A percentile compares a stretch with the other conserved stretches of the same genome.
phyloP scores from a whole-genome alignment of 2,797 vertebrate species.

The Streptopelia turtur region DNA sequence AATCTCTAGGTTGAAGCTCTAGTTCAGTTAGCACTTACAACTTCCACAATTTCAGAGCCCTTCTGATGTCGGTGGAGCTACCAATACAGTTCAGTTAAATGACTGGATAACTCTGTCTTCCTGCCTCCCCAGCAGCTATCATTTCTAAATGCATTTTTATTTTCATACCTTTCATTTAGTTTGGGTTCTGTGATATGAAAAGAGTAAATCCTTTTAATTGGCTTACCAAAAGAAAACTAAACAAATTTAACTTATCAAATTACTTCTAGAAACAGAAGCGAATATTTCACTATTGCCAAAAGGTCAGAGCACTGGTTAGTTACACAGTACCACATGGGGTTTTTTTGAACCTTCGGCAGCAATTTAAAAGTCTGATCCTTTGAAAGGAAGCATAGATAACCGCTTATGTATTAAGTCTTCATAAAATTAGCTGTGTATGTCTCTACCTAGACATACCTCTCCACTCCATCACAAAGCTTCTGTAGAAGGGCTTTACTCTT shows the following conservation, averaged over 20 bases:
- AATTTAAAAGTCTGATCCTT: conserved; percentile 73
- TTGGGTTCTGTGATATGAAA: conserved; percentile 16
- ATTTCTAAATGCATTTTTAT: not conserved
- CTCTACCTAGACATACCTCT: conserved; percentile 42
- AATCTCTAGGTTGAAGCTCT: not conserved
- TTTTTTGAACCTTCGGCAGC: conserved; percentile 50
- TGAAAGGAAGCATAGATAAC: conserved; percentile 80
- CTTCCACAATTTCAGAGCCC: not conserved
- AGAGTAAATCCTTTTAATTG: not conserved
- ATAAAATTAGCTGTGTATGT: conserved; percentile 28
- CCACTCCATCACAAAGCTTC: conserved; percentile 63
- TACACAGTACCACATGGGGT: not conserved
- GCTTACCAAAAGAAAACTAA: conserved; percentile 69
- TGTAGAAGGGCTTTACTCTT: conserved; percentile 73
- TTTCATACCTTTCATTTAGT: not conserved
- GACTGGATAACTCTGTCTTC: not conserved
- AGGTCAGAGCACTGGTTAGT: conserved; percentile 72
- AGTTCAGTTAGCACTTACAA: not conserved
- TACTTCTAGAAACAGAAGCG: conserved; percentile 75
- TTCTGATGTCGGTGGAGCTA: not conserved
- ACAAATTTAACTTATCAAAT: conserved; percentile 64
- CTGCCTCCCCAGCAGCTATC: not conserved
- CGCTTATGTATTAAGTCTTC: conserved; percentile 65
- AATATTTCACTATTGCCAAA: conserved; percentile 73
- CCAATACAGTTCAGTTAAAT: not conserved